Evolutionary conservation across 2,113 vertebrate species (phyloP), one percentile per base, ranked within the genome.

Genomic region (Holacanthus passer): DNA sequence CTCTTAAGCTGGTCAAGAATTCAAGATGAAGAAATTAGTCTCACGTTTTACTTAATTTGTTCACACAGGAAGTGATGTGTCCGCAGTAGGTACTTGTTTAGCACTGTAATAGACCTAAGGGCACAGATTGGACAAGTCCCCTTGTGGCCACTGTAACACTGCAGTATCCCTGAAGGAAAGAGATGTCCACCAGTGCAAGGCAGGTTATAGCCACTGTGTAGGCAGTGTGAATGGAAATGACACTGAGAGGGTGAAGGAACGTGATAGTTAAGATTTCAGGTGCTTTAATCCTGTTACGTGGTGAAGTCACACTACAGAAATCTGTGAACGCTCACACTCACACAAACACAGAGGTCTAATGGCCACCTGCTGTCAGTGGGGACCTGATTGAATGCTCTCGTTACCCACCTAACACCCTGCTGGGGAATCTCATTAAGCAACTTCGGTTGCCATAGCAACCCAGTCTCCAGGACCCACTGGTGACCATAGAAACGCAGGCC

Each of bases 351-450:
- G 10, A 52, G n/a, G 64, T 84, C 55, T 79, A 88, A 87, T 87
- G 73, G 82, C 66, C 79, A 83, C 85, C 84, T 86, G 81, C 88
- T 90, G 87, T 88, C 87, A 84, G 71, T 24, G 20, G 74, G 60
- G 89, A 79, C 48, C 72, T 90, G 89, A 91, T 86, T 92, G 87
- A 93, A 91, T 45, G 63, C 82, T 82, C 85, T 82, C 24, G 80
- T 87, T 92, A 86, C 82, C 84, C 82, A 87, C 77, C 83, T 72
- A 83, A 89, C 91, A 89, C 81, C 87, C 90, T 93, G 88, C 91
- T 91, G 90, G 88, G 90, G 78, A 87, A 90, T 93, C 87, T 94
- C 94, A 94, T 94, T 94, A 92, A 86, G 79, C 31, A 88, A 85
- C 73, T 81, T 76, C 24, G 56, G 91, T 95, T 45, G 24, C 92